phyloP scores from a whole-genome alignment of 2,113 vertebrate genomes.

The Lanius collurio region DNA sequence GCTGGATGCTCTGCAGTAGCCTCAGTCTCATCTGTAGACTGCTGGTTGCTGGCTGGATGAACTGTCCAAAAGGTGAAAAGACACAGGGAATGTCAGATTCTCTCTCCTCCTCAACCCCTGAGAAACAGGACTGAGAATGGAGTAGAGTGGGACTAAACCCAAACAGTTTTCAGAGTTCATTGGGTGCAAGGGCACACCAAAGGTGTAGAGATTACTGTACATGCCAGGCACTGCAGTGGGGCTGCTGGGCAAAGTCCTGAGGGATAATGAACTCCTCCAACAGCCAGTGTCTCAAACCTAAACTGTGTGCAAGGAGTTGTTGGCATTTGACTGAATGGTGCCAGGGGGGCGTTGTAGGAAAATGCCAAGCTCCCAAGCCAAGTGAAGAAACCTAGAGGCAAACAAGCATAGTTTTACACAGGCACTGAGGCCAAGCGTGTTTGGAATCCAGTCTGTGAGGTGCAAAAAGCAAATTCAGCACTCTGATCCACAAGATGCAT shows the following conservation, averaged over 20 bases:
- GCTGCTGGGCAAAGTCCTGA: not conserved
- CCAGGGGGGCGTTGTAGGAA: not conserved
- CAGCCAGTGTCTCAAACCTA: not conserved
- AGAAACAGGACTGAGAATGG: not conserved
- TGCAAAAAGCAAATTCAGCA: not conserved
- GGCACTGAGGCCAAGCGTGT: not conserved
- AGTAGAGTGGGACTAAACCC: not conserved
- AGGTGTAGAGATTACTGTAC: not conserved
- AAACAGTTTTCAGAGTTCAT: not conserved
- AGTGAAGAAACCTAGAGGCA: not conserved
- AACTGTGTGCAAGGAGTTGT: not conserved
- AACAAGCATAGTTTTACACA: not conserved
- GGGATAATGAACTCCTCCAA: not conserved
- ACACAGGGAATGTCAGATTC: not conserved
- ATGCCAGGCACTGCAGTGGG: not conserved
- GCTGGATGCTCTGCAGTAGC: not conserved
- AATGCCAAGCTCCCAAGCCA: not conserved
- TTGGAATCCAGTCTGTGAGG: not conserved
- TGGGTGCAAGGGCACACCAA: not conserved
- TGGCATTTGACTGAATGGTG: not conserved
- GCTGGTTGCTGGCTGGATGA: not conserved
- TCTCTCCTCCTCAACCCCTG: not conserved
- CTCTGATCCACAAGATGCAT: not conserved
- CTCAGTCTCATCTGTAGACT: not conserved
- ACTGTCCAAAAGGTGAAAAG: not conserved